Base-by-base conservation (phyloP, 2,888 invertebrate species). In the Papilio elwesi region DNA sequence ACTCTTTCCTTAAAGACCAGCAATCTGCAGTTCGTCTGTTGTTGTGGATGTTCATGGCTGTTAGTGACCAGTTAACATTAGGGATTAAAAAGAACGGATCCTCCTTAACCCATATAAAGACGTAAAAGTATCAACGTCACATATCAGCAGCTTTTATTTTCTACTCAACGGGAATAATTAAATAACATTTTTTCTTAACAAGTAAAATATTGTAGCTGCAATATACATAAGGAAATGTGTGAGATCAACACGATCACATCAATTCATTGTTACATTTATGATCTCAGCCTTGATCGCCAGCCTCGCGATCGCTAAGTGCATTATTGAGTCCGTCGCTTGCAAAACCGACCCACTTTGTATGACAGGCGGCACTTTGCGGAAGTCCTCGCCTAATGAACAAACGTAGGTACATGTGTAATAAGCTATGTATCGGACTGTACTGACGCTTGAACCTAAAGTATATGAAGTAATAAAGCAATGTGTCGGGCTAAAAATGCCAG, bases 341-440 rank as follows among this genome's bases (percentile, higher is more conserved):
- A 68, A 72, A 72, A 68, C 53, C 63, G 55, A 64, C 68, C 55
- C 55, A 72, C 72, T 72, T 72, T 72, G 57, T 72, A 64, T 72
- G 72, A 72, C 63, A 68, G 72, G 51, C 68, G 49, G 55, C 48
- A 68, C 68, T 68, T 68, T 64, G 53, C 68, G 72, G 72, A 72
- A 72, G 68, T 72, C 63, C 63, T 72, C 55, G 48, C 26, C 26
- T 72, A 68, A 72, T 72, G 72, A 72, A 72, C 53, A 68, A 72
- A 72, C 64, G 36, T 26, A 26, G 26, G 26, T 59, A 62, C 49
- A 64, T 49, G 68, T n/a, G 49, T 63, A 63, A 76, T 74, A 53
- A 66, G 48, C 36, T 12, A 52, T 16, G 15, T 68, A 53, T 55
- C 49, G 16, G 38, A 49, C 49, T 10, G 12, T 65, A 49, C 15